These are phyloP conservation scores for Machimus atricapillus DNA, from an alignment of 2,888 invertebrate species.

Conservation along the genomic window DNA sequence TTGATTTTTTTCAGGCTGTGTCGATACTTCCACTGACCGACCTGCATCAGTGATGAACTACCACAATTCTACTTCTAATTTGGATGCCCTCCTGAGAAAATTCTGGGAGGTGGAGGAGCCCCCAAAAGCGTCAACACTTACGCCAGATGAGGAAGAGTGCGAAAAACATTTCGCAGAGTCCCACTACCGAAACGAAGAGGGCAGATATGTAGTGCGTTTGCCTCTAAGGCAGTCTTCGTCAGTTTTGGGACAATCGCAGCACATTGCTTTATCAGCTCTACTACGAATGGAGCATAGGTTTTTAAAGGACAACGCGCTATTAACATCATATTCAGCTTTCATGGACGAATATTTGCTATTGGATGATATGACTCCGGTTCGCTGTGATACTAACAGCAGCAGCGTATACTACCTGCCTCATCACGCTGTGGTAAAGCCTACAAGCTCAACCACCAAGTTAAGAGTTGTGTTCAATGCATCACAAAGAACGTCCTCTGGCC, in stretches of 20 bases:
- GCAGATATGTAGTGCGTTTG: background rate
- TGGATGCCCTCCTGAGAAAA: background rate
- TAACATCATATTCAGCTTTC: background rate
- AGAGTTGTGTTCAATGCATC: conserved; percentile 35
- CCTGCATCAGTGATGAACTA: background rate
- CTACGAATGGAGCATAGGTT: background rate
- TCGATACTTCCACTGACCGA: background rate
- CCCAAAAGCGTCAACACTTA: background rate
- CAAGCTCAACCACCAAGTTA: conserved; percentile 19
- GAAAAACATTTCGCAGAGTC: background rate
- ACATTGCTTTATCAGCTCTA: background rate
- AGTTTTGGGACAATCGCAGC: background rate
- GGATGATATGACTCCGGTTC: background rate
- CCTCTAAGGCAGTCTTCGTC: background rate
- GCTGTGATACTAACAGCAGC: background rate
- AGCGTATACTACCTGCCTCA: conserved; percentile 2
- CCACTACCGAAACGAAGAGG: background rate
- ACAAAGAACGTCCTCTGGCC: background rate
- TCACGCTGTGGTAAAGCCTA: conserved; percentile 27
- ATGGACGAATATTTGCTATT: background rate
- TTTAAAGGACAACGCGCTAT: background rate
- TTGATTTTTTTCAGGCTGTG: background rate
- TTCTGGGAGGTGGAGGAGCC: conserved; percentile 8
- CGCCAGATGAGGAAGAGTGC: background rate
- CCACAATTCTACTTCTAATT: background rate